Evolutionary conservation across 2,888 invertebrate species (phyloP).

Genomic region (Leptinotarsa rubiginosa): DNA sequence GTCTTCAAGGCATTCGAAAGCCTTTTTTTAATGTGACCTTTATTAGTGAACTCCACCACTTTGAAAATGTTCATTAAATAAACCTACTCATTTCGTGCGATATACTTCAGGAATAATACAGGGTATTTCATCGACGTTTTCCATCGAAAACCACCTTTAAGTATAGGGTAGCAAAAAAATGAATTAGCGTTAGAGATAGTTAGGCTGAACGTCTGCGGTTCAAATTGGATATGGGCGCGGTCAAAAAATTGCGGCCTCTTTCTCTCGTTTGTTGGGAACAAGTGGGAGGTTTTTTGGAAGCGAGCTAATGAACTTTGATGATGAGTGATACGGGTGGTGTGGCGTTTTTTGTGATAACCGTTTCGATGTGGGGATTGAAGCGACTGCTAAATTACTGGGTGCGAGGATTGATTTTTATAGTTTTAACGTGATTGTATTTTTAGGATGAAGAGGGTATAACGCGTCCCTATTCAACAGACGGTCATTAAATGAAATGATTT

Average conservation of each 20-base stretch:
- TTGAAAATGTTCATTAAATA: constrained; percentile 4
- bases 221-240: constrained; percentile 16
- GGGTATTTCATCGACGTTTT: constrained; percentile 18
- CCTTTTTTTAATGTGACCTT: too few species aligned
- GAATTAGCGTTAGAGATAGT: constrained; percentile 22
- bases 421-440: constrained; percentile 17
- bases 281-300: constrained; percentile 18
- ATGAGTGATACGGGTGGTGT: constrained; percentile 26
- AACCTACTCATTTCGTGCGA: constrained; percentile 22
- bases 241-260: constrained; percentile 23
- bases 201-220: background rate
- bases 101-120: constrained; percentile 25
- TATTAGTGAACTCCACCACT: too few species aligned
- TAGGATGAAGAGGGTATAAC: background rate
- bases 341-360: constrained; percentile 16
- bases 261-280: constrained; percentile 27
- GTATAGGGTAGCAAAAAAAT: constrained; percentile 26
- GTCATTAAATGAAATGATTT: background rate
- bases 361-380: constrained; percentile 14
- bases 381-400: constrained; percentile 17
- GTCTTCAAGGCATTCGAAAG: too few species aligned
- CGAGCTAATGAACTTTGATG: constrained; percentile 28
- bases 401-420: constrained; percentile 22
- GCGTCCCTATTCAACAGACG: background rate
- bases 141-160: constrained; percentile 12